Evolutionary conservation across 1,140 invertebrate genomes (phyloP), one percentile per base, ranked within the genome.

Genomic region (Brachionus asplanchnoidis): DNA sequence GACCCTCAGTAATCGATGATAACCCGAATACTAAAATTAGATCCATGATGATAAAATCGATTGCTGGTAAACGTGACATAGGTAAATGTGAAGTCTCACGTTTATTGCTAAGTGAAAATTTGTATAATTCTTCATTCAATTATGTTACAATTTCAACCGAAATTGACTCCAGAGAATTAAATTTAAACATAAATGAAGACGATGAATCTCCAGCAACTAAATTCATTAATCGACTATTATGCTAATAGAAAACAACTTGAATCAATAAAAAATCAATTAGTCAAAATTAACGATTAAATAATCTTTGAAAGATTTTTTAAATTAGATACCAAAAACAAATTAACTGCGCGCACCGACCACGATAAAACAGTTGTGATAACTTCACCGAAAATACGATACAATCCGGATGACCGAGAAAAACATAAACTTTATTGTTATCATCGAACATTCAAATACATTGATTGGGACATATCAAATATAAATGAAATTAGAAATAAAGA

Each of bases 131-230:
- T 5, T 73, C 36, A 2, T 73, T 73, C 68, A 73, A 73, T 73
- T 73, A 44, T 73, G 68, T 73, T n/a, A 40, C 12, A 3, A 17
- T 40, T 8, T 44, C 36, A 20, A 73, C 68, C 11, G n/a, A 44
- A 40, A 73, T 73, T 3, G 68, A 73, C 28, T 20, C 28, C 0
- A 40, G 68, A 73, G 68, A 73, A 44, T 73, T 73, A 73, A 73
- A 73, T 73, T 9, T 73, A 73, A 73, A 73, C n/a, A n/a, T 73
- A 40, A 73, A 73, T 40, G 68, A 44, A 73, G 36, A 73, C 68
- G 68, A 73, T 17, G 68, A 73, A 5, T 20, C 0, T 40, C n/a
- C 68, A 40, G 68, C 68, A 73, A 73, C 68, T 3, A 73, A 73
- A 73, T 44, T 73, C 68, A 73, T 73, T 73, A 73, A 73, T 73